A percentile compares a stretch with the other conserved stretches of the same genome.
These are phyloP conservation scores for Onychomys leucogaster DNA, from an alignment of 2,797 vertebrate species.

Conservation along the genomic window DNA sequence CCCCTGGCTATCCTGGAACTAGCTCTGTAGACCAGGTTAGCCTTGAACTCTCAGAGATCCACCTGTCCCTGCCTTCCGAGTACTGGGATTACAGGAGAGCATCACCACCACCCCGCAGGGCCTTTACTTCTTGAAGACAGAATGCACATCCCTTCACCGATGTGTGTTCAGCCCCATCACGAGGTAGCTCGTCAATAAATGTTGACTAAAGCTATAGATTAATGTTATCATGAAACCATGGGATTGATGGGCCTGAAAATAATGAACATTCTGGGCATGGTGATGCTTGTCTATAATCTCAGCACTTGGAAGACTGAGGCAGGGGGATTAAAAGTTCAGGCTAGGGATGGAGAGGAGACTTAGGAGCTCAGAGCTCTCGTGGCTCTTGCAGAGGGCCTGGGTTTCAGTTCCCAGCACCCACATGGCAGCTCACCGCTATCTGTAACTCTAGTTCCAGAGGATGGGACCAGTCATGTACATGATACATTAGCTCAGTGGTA, in stretches of 20 bases:
- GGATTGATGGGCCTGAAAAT: slow-evolving; percentile 15
- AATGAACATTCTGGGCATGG: neutral
- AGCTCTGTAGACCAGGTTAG: too few species aligned
- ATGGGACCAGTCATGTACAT: neutral
- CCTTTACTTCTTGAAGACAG: neutral
- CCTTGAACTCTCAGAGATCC: too few species aligned
- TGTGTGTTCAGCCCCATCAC: neutral
- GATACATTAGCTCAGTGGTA: too few species aligned
- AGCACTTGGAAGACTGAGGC: neutral
- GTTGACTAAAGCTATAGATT: slow-evolving; percentile 36
- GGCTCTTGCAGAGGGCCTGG: neutral
- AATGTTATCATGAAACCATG: slow-evolving; percentile 8
- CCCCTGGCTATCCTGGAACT: too few species aligned
- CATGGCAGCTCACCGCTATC: neutral
- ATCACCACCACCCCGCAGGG: too few species aligned
- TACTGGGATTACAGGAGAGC: too few species aligned
- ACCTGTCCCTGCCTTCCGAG: too few species aligned
- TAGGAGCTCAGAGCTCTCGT: neutral
- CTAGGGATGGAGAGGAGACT: neutral
- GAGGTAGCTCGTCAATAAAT: neutral
- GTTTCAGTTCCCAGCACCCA: neutral
- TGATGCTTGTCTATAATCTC: neutral
- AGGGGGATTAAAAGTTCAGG: neutral
- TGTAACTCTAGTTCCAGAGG: neutral
- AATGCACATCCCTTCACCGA: neutral